Evolutionary conservation across 2,113 vertebrate genomes (phyloP).

Genomic region (Otis tarda): DNA sequence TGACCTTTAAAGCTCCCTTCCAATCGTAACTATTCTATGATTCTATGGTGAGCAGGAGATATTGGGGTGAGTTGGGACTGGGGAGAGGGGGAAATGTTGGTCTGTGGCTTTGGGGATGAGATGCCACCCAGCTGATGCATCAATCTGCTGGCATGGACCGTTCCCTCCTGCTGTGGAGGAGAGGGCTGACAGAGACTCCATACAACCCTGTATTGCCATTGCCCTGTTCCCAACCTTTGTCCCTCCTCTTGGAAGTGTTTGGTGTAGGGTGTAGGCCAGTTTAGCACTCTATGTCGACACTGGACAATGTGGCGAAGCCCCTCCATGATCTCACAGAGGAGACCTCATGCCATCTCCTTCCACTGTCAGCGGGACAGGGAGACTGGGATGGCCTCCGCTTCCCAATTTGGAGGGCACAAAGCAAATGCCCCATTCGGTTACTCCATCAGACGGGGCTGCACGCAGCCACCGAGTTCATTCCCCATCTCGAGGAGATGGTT

Average conservation of each 20-base stretch:
- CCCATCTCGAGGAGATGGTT: neutral
- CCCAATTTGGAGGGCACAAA: neutral
- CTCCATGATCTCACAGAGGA: neutral
- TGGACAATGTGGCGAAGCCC: neutral
- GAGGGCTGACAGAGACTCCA: neutral
- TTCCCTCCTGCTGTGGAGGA: neutral
- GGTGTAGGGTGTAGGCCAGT: neutral
- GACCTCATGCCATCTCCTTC: neutral
- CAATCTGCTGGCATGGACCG: neutral
- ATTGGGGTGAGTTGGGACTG: neutral
- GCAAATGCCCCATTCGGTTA: accelerated
- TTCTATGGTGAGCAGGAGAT: neutral
- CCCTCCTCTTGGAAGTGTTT: neutral
- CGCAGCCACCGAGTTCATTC: neutral
- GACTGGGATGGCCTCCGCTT: neutral
- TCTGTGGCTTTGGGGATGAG: neutral
- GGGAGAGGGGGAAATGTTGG: neutral
- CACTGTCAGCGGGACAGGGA: neutral
- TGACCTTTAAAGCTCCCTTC: too few relatives aligned
- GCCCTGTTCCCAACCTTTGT: neutral
- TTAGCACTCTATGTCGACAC: neutral
- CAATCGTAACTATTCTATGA: too few relatives aligned
- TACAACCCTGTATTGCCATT: neutral
- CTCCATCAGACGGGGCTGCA: neutral
- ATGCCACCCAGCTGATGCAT: neutral